Evolutionary conservation across 37 sponge, comb jelly and placozoan species (phyloP).

Genomic region (Chondrilla cf. caribensis): DNA sequence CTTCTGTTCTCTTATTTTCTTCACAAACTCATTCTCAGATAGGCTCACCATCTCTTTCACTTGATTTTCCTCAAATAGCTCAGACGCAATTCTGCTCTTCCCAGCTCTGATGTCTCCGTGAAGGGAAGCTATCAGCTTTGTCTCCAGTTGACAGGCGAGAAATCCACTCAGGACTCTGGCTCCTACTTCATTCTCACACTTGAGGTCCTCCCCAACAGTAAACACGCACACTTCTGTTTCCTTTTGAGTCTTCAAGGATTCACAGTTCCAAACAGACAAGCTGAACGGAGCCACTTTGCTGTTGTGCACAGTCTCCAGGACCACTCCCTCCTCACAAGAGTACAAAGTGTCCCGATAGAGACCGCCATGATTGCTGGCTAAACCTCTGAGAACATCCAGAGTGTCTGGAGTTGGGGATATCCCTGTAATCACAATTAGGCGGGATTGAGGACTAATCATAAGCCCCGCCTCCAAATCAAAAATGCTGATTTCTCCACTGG

Average conservation of each 20-base stretch:
- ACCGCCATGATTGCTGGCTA: not conserved
- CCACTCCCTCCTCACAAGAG: not conserved
- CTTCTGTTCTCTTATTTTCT: slow-evolving; percentile 19
- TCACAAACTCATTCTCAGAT: slow-evolving; percentile 31
- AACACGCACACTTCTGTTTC: slow-evolving; percentile 7
- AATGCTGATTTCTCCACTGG: not conserved
- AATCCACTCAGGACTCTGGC: not conserved
- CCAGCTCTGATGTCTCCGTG: not conserved
- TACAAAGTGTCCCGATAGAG: not conserved
- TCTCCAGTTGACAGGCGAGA: not conserved
- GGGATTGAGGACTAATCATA: slow-evolving; percentile 15
- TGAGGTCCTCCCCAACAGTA: not conserved
- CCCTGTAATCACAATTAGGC: slow-evolving; percentile 73
- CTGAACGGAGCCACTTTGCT: not conserved
- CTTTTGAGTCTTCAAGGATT: not conserved
- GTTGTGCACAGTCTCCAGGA: not conserved
- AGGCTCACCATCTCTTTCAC: slow-evolving; percentile 26
- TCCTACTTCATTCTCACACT: slow-evolving; percentile 1
- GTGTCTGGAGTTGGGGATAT: slow-evolving; percentile 22
- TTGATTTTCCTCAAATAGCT: not conserved
- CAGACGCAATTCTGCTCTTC: not conserved
- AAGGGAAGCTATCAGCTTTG: not conserved
- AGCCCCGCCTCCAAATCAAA: not conserved
- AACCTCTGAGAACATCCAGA: not conserved
- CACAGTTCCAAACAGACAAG: not conserved